Evolutionary conservation across 37 sponge, comb jelly and placozoan genomes (phyloP).

Genomic region (Crambe crambe): DNA sequence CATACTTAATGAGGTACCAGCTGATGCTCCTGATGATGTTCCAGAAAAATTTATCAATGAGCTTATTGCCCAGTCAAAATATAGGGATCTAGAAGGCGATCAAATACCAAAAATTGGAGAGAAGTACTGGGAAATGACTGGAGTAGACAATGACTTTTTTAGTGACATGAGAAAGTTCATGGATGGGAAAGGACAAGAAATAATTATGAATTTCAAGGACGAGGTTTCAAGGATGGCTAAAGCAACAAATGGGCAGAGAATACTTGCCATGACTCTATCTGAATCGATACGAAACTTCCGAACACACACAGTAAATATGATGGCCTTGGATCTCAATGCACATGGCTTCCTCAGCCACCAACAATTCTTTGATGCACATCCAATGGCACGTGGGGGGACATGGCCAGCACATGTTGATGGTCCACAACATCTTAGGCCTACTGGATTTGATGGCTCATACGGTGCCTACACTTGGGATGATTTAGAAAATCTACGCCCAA

Average conservation of each 20-base stretch:
- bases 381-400: no score
- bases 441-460: no score
- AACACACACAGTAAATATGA: no score
- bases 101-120: background rate
- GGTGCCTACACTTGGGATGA: no score
- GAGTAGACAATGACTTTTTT: background rate
- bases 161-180: background rate
- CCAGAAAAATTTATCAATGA: background rate
- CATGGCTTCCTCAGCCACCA: no score
- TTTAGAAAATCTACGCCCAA: no score
- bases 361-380: no score
- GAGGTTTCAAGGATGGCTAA: background rate
- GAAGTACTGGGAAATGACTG: background rate
- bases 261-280: background rate
- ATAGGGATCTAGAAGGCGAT: background rate
- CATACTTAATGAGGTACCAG: background rate
- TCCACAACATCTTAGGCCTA: no score
- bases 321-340: no score
- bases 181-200: background rate
- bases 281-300: no score
- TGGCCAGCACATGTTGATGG: no score
- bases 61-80: background rate
- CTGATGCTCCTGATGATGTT: background rate
- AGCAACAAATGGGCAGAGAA: background rate
- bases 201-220: background rate